Evolutionary conservation across 2,113 vertebrate species (phyloP).

Genomic region (Anoplopoma fimbria): DNA sequence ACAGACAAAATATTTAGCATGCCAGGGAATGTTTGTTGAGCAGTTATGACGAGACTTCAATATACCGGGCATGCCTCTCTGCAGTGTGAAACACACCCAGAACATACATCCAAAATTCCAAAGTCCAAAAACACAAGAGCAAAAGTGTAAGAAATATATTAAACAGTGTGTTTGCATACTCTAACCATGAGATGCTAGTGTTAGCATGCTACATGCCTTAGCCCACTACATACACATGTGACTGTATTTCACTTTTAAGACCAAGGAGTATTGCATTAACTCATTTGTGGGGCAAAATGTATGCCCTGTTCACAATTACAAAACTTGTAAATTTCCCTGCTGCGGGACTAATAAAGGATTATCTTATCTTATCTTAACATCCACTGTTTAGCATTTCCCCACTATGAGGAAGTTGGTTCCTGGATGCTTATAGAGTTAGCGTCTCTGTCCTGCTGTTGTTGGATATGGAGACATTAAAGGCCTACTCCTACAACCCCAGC

Average conservation of each 20-base stretch:
- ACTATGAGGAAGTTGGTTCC: neutral
- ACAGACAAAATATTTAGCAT: slow-evolving; percentile 37
- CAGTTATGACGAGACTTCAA: slow-evolving; percentile 27
- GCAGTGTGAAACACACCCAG: slow-evolving; percentile 39
- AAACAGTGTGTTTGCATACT: neutral
- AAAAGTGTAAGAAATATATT: neutral
- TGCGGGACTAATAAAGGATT: too few species aligned
- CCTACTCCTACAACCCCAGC: neutral
- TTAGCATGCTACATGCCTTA: neutral
- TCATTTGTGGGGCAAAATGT: neutral
- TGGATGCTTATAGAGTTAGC: neutral
- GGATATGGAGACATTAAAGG: neutral
- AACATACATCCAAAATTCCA: neutral
- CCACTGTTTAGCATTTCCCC: too few species aligned
- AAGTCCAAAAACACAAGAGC: neutral
- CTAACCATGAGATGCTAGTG: neutral
- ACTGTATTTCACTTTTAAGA: neutral
- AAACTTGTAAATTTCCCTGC: too few species aligned
- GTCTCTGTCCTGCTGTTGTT: neutral
- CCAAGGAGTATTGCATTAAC: neutral
- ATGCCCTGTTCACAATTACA: neutral
- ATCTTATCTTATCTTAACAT: too few species aligned
- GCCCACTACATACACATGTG: neutral
- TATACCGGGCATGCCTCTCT: slow-evolving; percentile 28
- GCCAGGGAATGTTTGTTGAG: slow-evolving; percentile 38